Conservation (phyloP, 2,113 vertebrate genomes). For the Oriolus oriolus region DNA sequence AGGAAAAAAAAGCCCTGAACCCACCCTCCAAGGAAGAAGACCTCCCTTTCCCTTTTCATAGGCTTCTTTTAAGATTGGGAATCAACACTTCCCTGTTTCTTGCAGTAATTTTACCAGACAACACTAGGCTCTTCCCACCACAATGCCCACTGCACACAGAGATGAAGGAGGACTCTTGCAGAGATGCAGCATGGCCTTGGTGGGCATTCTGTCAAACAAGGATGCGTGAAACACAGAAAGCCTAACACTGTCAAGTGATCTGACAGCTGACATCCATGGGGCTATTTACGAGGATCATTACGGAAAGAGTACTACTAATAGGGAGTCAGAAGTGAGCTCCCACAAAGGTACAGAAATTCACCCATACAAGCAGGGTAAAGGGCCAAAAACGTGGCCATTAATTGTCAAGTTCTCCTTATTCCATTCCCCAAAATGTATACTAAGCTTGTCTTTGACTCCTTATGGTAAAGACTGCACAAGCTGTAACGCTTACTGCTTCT, state of each 20-base stretch:
- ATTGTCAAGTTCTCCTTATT: background rate
- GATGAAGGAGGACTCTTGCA: background rate
- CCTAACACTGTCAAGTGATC: no score
- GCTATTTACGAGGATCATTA: background rate
- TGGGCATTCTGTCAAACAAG: background rate
- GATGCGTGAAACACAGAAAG: background rate
- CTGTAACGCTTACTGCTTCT: background rate
- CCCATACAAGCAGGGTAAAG: background rate
- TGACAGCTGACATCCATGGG: accelerated
- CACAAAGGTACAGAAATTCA: background rate
- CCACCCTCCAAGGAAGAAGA: background rate
- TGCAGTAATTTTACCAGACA: background rate
- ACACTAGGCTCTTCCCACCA: background rate
- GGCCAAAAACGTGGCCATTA: accelerated
- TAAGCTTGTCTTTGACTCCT: background rate
- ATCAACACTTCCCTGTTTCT: background rate
- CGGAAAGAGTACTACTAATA: background rate
- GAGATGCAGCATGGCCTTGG: background rate
- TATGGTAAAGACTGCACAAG: background rate
- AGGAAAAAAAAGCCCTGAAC: background rate
- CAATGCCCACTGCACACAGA: background rate
- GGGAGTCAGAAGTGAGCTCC: background rate
- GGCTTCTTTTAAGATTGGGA: background rate
- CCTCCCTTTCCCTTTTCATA: background rate
- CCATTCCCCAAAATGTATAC: accelerated